Base-by-base conservation (phyloP, 1,140 invertebrate species). In the Venturia canescens region DNA sequence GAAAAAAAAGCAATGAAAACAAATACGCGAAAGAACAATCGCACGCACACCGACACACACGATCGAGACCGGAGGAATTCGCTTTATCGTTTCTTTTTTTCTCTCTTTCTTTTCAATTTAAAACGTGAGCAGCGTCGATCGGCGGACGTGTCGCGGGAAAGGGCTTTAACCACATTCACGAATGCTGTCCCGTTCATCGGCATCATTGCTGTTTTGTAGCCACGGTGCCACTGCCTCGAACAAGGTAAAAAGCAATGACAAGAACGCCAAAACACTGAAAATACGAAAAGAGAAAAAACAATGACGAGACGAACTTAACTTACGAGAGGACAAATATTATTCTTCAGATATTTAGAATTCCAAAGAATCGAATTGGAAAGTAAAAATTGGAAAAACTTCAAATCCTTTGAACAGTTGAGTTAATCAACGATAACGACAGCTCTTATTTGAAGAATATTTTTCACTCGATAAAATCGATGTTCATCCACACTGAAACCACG, bases 141-240 rank as follows among this genome's bases (percentile, higher is more conserved):
- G 84, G 89, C 80, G 89, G 89, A 89, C 85, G 89, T 86, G 84
- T 84, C 85, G 87, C 87, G 81, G 87, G 85, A 85, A 88, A 88
- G 84, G 88, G 89, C 88, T 88, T 84, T 87, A 84, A 84, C 84
- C 89, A 88, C 87, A 88, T 89, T 86, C 87, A 87, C 85, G 86
- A 88, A 88, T 87, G 88, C 88, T 89, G 89, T 89, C 89, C 88
- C 85, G 87, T 90, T 83, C 89, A 89, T 88, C 89, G 88, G 83
- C 89, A 87, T 86, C 88, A 87, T 86, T 88, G 89, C 89, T 89
- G 89, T 90, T 86, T 89, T 87, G 86, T 90, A 87, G 86, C 84
- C 86, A 85, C 85, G 77, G 85, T 87, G 84, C 88, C 89, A 88
- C 87, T 89, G 80, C 88, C 88, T 86, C 86, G 86, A 84, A 85